phyloP scores from a whole-genome alignment of 1,140 invertebrate species.

The Danaus plexippus region DNA sequence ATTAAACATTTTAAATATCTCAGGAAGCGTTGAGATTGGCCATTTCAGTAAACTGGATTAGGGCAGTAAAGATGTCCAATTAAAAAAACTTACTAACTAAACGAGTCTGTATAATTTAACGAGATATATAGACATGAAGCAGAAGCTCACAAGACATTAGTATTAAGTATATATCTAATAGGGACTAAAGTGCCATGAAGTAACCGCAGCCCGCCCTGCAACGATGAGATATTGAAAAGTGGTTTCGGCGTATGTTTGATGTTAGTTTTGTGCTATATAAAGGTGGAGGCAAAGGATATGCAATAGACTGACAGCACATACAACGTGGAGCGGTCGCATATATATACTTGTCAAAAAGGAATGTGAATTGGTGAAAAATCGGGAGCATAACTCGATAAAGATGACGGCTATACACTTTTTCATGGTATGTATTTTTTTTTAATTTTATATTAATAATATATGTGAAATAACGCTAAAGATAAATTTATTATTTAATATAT shows the following conservation, averaged over 20 bases:
- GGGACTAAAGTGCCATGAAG: too few species aligned
- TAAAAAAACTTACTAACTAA: too few species aligned
- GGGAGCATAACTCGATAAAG: conserved; percentile 20
- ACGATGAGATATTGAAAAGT: conserved; percentile 18
- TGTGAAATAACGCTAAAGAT: neutral
- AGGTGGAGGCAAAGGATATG: conserved; percentile 2
- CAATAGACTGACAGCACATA: conserved; percentile 28
- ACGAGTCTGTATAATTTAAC: too few species aligned
- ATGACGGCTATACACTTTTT: conserved; percentile 45
- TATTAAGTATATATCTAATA: too few species aligned
- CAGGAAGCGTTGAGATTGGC: too few species aligned
- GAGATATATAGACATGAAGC: too few species aligned
- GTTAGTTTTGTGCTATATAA: conserved; percentile 30
- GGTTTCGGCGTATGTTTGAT: conserved; percentile 17
- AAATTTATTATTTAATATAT: neutral
- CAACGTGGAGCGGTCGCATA: conserved; percentile 23
- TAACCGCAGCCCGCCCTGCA: conserved; percentile 8
- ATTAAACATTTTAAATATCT: too few species aligned
- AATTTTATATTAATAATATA: neutral
- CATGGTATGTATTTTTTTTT: conserved; percentile 38
- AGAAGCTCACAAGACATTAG: too few species aligned
- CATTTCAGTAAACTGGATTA: too few species aligned
- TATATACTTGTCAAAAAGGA: conserved; percentile 30
- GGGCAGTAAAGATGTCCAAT: too few species aligned
- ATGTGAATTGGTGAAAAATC: conserved; percentile 45